Conservation (phyloP, 1,140 invertebrate species). For the Caerostris extrusa region DNA sequence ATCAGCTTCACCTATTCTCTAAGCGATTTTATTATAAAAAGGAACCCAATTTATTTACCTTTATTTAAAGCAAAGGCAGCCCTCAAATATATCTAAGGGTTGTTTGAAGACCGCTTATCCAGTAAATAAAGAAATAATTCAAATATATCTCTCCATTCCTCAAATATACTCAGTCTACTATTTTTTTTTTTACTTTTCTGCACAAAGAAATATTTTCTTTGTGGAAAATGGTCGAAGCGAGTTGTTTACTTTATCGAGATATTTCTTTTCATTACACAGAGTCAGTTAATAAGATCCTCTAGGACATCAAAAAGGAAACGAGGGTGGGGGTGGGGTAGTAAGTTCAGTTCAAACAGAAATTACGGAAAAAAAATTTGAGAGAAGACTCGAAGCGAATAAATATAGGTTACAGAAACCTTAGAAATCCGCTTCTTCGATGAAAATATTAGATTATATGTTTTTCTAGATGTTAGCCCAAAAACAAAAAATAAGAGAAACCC, state of each 20-base stretch:
- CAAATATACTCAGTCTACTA: background rate
- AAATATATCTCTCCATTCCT: slow-evolving; percentile 10
- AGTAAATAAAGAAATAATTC: slow-evolving; percentile 40
- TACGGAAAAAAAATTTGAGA: slow-evolving; percentile 24
- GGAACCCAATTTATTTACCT: background rate
- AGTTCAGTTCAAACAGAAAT: slow-evolving; percentile 48
- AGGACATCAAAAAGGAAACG: slow-evolving; percentile 53
- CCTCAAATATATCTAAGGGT: background rate
- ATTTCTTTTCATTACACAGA: slow-evolving; percentile 52
- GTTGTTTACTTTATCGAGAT: slow-evolving; percentile 62
- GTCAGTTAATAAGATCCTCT: slow-evolving; percentile 64
- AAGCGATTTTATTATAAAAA: background rate
- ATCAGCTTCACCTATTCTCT: background rate
- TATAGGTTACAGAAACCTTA: slow-evolving; percentile 55
- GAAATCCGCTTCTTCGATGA: slow-evolving; percentile 30
- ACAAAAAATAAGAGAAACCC: slow-evolving; percentile 3
- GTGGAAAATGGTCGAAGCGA: slow-evolving; percentile 28
- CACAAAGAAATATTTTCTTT: slow-evolving; percentile 43
- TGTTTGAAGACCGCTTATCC: background rate
- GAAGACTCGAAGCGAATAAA: slow-evolving; percentile 59
- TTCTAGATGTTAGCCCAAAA: slow-evolving; percentile 1
- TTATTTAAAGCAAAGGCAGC: background rate
- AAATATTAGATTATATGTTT: slow-evolving; percentile 68
- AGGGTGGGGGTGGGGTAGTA: background rate
- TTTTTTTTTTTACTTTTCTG: slow-evolving; percentile 20